These are phyloP conservation scores for Pinctada fucata DNA, from an alignment of 2,888 invertebrate species.

Conservation along the genomic window DNA sequence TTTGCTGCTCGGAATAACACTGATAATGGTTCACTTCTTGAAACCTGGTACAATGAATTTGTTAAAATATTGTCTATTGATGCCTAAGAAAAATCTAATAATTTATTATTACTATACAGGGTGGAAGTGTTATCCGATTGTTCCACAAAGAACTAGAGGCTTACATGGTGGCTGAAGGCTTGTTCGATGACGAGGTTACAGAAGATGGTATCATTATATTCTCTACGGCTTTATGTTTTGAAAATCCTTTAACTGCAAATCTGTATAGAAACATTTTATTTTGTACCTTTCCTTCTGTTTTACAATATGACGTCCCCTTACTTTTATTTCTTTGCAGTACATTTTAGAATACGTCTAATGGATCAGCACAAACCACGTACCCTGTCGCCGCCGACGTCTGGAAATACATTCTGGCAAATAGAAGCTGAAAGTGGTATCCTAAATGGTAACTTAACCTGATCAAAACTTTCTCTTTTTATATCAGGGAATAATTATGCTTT, in stretches of 20 bases:
- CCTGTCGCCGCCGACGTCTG: conserved; percentile 75
- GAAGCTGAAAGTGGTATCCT: conserved; percentile 75
- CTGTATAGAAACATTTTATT: not conserved
- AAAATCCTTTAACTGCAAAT: too few species aligned
- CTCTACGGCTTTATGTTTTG: not conserved
- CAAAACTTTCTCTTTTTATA: too few species aligned
- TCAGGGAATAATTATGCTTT: too few species aligned
- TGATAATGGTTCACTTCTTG: too few species aligned
- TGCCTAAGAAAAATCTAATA: too few species aligned
- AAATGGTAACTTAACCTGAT: conserved; percentile 58
- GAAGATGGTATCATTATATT: conserved; percentile 69
- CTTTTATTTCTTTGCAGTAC: conserved; percentile 63
- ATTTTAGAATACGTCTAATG: conserved; percentile 75
- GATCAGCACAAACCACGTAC: conserved; percentile 76
- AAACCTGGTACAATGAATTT: too few species aligned
- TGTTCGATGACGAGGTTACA: conserved; percentile 75
- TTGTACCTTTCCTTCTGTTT: too few species aligned
- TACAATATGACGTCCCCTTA: too few species aligned
- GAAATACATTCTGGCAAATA: conserved; percentile 76
- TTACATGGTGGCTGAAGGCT: conserved; percentile 75
- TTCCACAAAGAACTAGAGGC: conserved; percentile 77
- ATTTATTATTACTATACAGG: conserved; percentile 53
- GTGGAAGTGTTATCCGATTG: conserved; percentile 73
- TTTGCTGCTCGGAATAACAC: too few species aligned
- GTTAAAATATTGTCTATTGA: too few species aligned